phyloP scores from a whole-genome alignment of 2,113 vertebrate genomes.

The Thalassoma bifasciatum region DNA sequence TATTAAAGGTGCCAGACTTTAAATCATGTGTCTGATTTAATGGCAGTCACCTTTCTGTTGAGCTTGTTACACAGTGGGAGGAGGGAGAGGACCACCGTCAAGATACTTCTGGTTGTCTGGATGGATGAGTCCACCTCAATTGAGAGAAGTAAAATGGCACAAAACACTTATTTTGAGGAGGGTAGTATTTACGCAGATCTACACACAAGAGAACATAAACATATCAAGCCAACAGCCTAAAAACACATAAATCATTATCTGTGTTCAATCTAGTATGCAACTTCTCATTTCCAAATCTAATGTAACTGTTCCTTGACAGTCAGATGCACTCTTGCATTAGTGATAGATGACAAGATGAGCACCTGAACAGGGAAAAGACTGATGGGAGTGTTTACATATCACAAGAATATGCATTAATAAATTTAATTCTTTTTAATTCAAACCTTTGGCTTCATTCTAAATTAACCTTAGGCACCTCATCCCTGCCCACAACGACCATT shows the following conservation, averaged over 20 bases:
- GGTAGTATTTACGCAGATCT: not conserved
- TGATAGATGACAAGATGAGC: slow-evolving; percentile 17
- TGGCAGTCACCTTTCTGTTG: slow-evolving; percentile 85
- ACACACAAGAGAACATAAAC: not conserved
- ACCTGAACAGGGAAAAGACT: no score
- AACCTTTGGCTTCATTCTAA: slow-evolving; percentile 59
- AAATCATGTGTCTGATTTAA: not conserved
- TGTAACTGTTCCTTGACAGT: not conserved
- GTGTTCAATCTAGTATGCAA: not conserved
- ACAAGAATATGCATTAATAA: no score
- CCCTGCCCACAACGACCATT: slow-evolving; percentile 45
- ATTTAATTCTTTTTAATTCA: slow-evolving; percentile 55
- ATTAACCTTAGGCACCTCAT: slow-evolving; percentile 48
- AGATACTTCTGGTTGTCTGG: slow-evolving; percentile 87
- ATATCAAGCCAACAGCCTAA: no score
- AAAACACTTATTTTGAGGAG: not conserved
- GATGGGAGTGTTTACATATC: not conserved
- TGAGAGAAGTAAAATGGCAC: slow-evolving; percentile 4
- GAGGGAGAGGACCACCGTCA: slow-evolving; percentile 87
- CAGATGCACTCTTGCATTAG: not conserved
- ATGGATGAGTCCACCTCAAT: slow-evolving; percentile 95
- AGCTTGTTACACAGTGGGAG: slow-evolving; percentile 91
- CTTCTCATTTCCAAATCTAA: not conserved
- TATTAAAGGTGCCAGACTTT: not conserved
- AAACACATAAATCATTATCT: no score